Base-by-base conservation (phyloP, 2,888 invertebrate genomes). In the Phoenoteleia sp. region DNA sequence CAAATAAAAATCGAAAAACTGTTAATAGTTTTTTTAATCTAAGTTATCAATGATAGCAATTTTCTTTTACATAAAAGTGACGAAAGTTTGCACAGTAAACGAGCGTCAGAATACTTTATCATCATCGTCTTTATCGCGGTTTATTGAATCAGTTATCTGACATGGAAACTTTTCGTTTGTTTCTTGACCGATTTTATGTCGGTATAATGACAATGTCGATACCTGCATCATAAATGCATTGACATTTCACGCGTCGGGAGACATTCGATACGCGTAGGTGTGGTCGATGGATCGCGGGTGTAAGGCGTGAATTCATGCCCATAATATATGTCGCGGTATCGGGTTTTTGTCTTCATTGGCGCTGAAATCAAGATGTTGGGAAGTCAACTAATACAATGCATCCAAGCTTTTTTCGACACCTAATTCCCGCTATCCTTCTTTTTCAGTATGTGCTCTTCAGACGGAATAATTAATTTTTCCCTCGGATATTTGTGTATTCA, bases 231-330 rank as follows among this genome's bases (percentile, higher is more conserved):
- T 75, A 71, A 79, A 85, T 39, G 80, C 85, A 74, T 56, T 82
- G 82, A 80, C 82, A 86, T 86, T 86, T 86, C 80, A 86, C 83
- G 82, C 80, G 82, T 72, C 76, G 80, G 25, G 54, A 64, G 85
- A 77, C 15, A 83, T 52, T 64, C 60, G 82, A 86, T 83, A 72
- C 74, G 49, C 54, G 72, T 83, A 67, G 85, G 85, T 77, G 85
- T 86, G 83, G 80, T 54, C 77, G 85, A 71, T 60, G 67, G 33
- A 80, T 79, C 81, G 66, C 77, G 69, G 52, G 69, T 45, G 33
- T 47, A 79, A 85, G 77, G 77, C 81, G 81, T 82, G 64, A 69
- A 77, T 81, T 83, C 62, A 36, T 79, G 67, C 62, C 60, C 62
- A 56, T 56, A 81, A 71, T 81, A 56, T 23, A 56, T 56, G 60